phyloP scores from a whole-genome alignment of 2,797 vertebrate genomes.

The Rhadinocentrus ornatus region DNA sequence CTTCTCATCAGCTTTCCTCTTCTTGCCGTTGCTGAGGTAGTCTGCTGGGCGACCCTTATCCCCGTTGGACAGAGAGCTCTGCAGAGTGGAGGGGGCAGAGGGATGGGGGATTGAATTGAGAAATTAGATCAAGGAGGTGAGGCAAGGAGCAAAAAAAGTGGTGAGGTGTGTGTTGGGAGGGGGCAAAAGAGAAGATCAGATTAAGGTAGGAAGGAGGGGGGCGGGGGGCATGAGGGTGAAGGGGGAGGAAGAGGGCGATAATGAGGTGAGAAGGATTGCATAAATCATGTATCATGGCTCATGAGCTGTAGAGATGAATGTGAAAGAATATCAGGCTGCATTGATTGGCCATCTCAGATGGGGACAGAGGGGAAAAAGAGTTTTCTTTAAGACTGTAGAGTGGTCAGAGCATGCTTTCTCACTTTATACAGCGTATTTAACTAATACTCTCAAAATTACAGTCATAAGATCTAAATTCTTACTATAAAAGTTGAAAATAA shows the following conservation, averaged over 20 bases:
- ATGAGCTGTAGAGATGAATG: conserved; percentile 74
- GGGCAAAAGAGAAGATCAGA: conserved; percentile 17
- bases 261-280: conserved; percentile 77
- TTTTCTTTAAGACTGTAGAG: conserved; percentile 29
- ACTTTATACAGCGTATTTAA: not conserved
- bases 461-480: not conserved
- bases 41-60: conserved; percentile 88
- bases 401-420: conserved; percentile 4
- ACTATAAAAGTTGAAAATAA: not conserved
- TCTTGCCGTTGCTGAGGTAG: conserved; percentile 92
- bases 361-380: conserved; percentile 12
- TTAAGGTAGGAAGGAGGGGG: conserved; percentile 15
- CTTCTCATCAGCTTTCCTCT: conserved; percentile 92
- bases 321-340: conserved; percentile 72
- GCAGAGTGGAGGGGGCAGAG: conserved; percentile 21
- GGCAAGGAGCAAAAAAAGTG: conserved; percentile 9
- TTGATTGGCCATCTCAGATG: conserved; percentile 56
- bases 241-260: conserved; percentile 65
- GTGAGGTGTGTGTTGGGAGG: not conserved
- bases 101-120: conserved; percentile 6
- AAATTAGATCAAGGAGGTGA: conserved; percentile 4
- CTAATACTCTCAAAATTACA: not conserved
- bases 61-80: conserved; percentile 91
- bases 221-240: conserved; percentile 15
- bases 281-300: conserved; percentile 78